Evolutionary conservation across 2,888 invertebrate genomes (phyloP).

Genomic region (Aethes cnicana): DNA sequence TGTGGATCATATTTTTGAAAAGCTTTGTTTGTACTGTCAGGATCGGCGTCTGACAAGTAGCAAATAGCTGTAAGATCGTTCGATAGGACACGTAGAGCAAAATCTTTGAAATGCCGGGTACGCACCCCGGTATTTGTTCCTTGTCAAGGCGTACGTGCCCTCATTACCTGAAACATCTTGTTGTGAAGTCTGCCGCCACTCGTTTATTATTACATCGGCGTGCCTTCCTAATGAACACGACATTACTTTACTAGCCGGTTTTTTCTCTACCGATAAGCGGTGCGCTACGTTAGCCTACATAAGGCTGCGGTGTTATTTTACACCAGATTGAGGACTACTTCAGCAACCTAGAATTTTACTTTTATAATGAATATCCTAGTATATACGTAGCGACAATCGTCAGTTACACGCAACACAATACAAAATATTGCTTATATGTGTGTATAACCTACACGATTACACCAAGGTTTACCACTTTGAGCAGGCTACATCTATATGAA

Average conservation of each 20-base stretch:
- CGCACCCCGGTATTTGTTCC: slow-evolving; percentile 60
- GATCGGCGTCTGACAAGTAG: slow-evolving; percentile 1
- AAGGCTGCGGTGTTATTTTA: slow-evolving; percentile 4
- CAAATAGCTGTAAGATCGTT: slow-evolving; percentile 21
- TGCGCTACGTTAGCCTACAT: slow-evolving; percentile 10
- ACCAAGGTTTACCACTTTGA: slow-evolving; percentile 80
- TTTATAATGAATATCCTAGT: too few species aligned
- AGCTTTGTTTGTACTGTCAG: too few species aligned
- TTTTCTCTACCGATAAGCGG: slow-evolving; percentile 3
- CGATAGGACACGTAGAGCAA: slow-evolving; percentile 42
- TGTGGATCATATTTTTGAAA: too few species aligned
- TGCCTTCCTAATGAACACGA: slow-evolving; percentile 5
- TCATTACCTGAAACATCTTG: slow-evolving; percentile 55
- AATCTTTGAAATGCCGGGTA: slow-evolving; percentile 49
- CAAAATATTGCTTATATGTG: slow-evolving; percentile 45
- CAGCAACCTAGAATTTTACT: slow-evolving; percentile 42
- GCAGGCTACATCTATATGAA: slow-evolving; percentile 42
- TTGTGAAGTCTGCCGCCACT: slow-evolving; percentile 37
- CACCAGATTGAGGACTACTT: slow-evolving; percentile 9
- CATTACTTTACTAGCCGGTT: neutral
- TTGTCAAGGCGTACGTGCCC: slow-evolving; percentile 62
- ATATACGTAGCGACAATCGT: slow-evolving; percentile 52
- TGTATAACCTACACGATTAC: slow-evolving; percentile 61
- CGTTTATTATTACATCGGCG: slow-evolving; percentile 20
- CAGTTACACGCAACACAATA: slow-evolving; percentile 61